Percentiles rank a stretch among this genome's conserved stretches.
Conservation (phyloP, 2,888 invertebrate species). For the Caenorhabditis uteleia region DNA sequence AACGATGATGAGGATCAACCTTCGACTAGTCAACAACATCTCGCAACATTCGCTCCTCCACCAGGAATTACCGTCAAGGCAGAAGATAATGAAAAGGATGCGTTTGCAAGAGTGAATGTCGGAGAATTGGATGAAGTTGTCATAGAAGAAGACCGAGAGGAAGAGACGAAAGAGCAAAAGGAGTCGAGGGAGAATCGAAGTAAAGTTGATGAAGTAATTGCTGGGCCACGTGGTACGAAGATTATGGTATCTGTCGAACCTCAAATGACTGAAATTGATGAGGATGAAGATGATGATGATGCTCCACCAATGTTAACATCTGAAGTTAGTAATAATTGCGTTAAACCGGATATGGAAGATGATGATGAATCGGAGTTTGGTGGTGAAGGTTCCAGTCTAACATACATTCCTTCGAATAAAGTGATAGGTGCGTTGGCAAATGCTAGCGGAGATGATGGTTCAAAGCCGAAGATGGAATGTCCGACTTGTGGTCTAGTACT, state of each 20-base stretch:
- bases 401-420: slow-evolving; percentile 15
- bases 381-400: slow-evolving; percentile 11
- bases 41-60: background rate
- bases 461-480: slow-evolving; percentile 65
- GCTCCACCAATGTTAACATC: slow-evolving; percentile 2
- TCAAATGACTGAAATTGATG: slow-evolving; percentile 6
- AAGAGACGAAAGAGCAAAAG: background rate
- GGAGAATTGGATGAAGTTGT: background rate
- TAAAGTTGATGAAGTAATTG: slow-evolving; percentile 26
- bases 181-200: background rate
- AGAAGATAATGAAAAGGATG: background rate
- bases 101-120: background rate
- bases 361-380: slow-evolving; percentile 25
- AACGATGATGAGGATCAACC: background rate
- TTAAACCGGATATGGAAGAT: background rate
- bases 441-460: slow-evolving; percentile 45
- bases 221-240: slow-evolving; percentile 26
- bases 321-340: slow-evolving; percentile 1
- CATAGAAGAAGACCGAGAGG: background rate
- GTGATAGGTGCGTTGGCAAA: slow-evolving; percentile 12
- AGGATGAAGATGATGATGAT: slow-evolving; percentile 5
- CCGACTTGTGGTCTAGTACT: slow-evolving; percentile 66
- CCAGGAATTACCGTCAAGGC: slow-evolving; percentile 26
- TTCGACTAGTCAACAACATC: background rate
- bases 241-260: slow-evolving; percentile 33